Percentiles rank a stretch among this genome's conserved stretches.
These are phyloP conservation scores for Mellivora capensis DNA, from an alignment of 2,113 vertebrate genomes.

Conservation along the genomic window DNA sequence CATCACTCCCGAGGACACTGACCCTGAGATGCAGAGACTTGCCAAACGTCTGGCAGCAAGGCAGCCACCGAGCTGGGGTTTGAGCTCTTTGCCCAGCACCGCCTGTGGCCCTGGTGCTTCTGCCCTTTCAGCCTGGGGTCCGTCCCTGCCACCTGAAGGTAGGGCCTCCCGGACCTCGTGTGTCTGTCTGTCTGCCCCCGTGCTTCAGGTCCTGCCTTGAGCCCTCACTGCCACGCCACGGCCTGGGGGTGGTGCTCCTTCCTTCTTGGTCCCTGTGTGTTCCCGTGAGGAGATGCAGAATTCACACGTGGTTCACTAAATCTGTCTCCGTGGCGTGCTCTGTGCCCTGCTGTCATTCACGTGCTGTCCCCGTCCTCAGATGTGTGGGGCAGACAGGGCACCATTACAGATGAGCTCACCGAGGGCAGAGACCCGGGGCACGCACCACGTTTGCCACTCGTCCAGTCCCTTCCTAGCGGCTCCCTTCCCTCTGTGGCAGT, in stretches of 20 bases:
- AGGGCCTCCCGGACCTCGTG: not conserved
- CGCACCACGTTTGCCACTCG: rapidly evolving
- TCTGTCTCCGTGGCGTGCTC: not conserved
- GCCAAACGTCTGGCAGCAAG: not conserved
- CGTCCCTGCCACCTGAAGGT: not conserved
- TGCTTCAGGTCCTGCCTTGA: not conserved
- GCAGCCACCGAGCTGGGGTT: not conserved
- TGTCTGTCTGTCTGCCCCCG: no score
- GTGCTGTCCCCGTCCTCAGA: not conserved
- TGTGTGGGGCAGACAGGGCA: not conserved
- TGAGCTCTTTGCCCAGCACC: not conserved
- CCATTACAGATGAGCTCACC: not conserved
- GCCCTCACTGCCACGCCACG: not conserved
- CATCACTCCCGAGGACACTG: rapidly evolving
- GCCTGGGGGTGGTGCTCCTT: not conserved
- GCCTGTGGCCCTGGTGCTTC: not conserved
- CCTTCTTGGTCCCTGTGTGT: not conserved
- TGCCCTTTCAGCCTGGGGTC: not conserved
- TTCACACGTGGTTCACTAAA: no score
- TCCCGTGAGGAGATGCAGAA: not conserved
- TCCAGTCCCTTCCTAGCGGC: no score
- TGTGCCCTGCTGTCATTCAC: not conserved
- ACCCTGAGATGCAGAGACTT: not conserved
- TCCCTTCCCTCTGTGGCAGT: not conserved
- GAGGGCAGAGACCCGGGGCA: not conserved